phyloP scores from a whole-genome alignment of 2,113 vertebrate species.

The Fukomys damarensis region DNA sequence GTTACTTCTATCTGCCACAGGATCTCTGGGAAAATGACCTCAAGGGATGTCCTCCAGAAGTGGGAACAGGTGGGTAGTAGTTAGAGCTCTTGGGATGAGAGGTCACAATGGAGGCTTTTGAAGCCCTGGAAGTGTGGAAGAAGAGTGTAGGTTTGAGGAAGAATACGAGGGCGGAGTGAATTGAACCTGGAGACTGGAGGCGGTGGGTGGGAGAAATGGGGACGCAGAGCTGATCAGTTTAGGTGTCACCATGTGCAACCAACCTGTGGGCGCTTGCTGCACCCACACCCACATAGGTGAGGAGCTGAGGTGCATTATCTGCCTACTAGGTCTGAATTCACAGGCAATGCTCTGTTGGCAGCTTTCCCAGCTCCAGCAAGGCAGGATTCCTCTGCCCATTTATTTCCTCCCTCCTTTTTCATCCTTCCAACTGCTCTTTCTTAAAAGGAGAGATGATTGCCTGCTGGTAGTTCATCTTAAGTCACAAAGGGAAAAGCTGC shows the following conservation, averaged over 20 bases:
- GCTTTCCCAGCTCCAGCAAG: neutral
- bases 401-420: neutral
- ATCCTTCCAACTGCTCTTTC: neutral
- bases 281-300: fast-evolving
- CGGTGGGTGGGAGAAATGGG: neutral
- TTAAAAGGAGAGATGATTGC: conserved; percentile 8
- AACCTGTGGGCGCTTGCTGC: fast-evolving
- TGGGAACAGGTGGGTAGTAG: no score
- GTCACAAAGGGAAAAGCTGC: neutral
- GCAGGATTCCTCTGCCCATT: neutral
- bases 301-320: fast-evolving
- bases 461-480: conserved; percentile 51
- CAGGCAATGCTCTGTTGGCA: neutral
- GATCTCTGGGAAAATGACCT: neutral
- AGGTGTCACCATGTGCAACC: neutral
- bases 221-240: neutral
- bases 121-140: no score
- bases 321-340: neutral
- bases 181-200: neutral
- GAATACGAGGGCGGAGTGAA: neutral
- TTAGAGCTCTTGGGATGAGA: neutral
- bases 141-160: neutral
- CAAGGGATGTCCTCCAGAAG: neutral
- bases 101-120: fast-evolving
- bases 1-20: neutral